Percentiles rank a stretch among this genome's conserved stretches.
Conservation (phyloP, 2,888 invertebrate species). For the Euproctis similis region DNA sequence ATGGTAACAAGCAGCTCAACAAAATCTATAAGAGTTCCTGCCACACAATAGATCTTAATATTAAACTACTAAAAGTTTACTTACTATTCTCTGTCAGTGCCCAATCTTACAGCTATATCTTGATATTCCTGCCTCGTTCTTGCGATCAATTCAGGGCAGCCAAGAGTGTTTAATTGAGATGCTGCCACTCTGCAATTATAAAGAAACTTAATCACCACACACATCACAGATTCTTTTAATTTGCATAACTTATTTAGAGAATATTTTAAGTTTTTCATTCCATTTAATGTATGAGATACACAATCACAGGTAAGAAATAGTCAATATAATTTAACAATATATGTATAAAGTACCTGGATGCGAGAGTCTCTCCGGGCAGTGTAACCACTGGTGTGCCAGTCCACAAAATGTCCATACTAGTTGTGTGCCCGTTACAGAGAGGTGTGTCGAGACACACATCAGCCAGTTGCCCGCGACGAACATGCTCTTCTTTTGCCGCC, state of each 20-base stretch:
- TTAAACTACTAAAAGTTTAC: conserved; percentile 62
- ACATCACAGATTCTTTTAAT: too few relatives aligned
- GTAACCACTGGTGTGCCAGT: conserved; percentile 99
- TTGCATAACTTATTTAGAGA: too few relatives aligned
- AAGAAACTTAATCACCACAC: neutral
- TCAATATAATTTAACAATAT: too few relatives aligned
- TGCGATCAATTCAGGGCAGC: conserved; percentile 96
- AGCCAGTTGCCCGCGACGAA: conserved; percentile 96
- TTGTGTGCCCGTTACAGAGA: conserved; percentile 99
- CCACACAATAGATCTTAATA: too few relatives aligned
- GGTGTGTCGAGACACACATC: conserved; percentile 99
- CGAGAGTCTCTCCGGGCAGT: conserved; percentile 89
- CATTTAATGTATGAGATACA: too few relatives aligned
- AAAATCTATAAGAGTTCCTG: too few relatives aligned
- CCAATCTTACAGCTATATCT: conserved; percentile 94
- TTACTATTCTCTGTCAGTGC: conserved; percentile 96
- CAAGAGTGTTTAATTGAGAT: conserved; percentile 95
- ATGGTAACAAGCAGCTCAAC: too few relatives aligned
- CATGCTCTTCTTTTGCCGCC: conserved; percentile 99
- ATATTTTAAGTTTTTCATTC: too few relatives aligned
- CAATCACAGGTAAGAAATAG: too few relatives aligned
- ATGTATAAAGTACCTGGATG: conserved; percentile 79
- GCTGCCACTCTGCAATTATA: conserved; percentile 88
- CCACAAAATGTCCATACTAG: conserved; percentile 99
- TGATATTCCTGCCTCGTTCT: conserved; percentile 95